phyloP scores from a whole-genome alignment of 2,888 invertebrate genomes.

The Ametastegia equiseti region DNA sequence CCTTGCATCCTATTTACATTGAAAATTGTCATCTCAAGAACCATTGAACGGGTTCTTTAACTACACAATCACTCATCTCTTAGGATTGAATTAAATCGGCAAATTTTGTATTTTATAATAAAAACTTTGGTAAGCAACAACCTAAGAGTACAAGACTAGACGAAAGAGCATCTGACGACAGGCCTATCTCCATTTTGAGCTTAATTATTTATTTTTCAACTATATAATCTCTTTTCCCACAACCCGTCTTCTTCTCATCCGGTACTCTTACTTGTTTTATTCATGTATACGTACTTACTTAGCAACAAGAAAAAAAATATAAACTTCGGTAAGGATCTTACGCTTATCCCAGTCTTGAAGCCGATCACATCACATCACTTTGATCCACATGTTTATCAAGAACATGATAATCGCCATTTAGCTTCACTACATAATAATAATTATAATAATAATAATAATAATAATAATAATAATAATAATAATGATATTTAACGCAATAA shows the following conservation, averaged over 20 bases:
- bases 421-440: slow-evolving; percentile 2
- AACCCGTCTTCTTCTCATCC: slow-evolving; percentile 49
- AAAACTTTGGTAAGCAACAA: slow-evolving; percentile 47
- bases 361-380: slow-evolving; percentile 57
- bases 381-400: slow-evolving; percentile 30
- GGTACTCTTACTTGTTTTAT: slow-evolving; percentile 58
- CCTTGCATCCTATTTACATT: slow-evolving; percentile 60
- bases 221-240: neutral
- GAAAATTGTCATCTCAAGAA: slow-evolving; percentile 26
- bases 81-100: slow-evolving; percentile 29
- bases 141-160: slow-evolving; percentile 45
- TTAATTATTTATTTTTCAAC: neutral
- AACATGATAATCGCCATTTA: slow-evolving; percentile 37
- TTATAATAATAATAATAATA: neutral
- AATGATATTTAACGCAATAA: slow-evolving; percentile 14
- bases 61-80: neutral
- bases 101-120: slow-evolving; percentile 32
- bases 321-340: slow-evolving; percentile 57
- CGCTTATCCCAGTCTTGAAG: slow-evolving; percentile 60
- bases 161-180: slow-evolving; percentile 21
- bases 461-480: neutral
- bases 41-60: neutral
- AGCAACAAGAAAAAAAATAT: slow-evolving; percentile 57
- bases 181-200: neutral
- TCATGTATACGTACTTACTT: slow-evolving; percentile 45